Evolutionary conservation across 2,888 invertebrate genomes (phyloP).

Genomic region (Notodonta ziczac): DNA sequence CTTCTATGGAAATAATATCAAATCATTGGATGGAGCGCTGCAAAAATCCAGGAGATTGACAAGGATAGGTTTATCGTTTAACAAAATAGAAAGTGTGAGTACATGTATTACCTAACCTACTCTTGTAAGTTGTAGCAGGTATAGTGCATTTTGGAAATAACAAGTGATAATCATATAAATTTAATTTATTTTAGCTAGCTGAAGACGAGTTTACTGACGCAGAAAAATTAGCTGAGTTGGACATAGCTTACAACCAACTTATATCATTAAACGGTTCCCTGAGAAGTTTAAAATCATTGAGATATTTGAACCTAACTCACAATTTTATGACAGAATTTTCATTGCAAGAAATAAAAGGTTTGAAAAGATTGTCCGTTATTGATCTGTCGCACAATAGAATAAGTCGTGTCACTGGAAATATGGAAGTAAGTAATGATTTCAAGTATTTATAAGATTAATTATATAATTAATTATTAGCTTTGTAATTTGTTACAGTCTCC

Average conservation of each 20-base stretch:
- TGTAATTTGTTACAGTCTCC: too few relatives aligned
- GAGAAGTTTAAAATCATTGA: slow-evolving; percentile 87
- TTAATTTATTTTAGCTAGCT: slow-evolving; percentile 82
- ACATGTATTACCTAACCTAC: neutral
- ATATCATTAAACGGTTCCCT: slow-evolving; percentile 89
- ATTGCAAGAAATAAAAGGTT: slow-evolving; percentile 90
- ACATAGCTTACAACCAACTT: slow-evolving; percentile 89
- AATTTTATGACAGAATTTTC: slow-evolving; percentile 91
- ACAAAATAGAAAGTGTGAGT: slow-evolving; percentile 89
- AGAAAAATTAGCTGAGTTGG: slow-evolving; percentile 87
- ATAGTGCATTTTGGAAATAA: too few relatives aligned
- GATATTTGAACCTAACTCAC: slow-evolving; percentile 89
- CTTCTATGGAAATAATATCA: slow-evolving; percentile 89
- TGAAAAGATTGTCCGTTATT: slow-evolving; percentile 88
- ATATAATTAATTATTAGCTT: too few relatives aligned
- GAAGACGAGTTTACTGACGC: slow-evolving; percentile 91
- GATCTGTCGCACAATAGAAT: slow-evolving; percentile 92
- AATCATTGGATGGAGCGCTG: slow-evolving; percentile 88
- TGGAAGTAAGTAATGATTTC: slow-evolving; percentile 78
- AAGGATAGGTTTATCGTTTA: slow-evolving; percentile 88
- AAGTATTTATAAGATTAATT: slow-evolving; percentile 14
- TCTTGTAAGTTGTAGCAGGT: too few relatives aligned
- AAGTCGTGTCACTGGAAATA: slow-evolving; percentile 86
- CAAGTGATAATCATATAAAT: neutral
- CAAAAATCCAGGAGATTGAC: slow-evolving; percentile 88